Conservation (phyloP, 2,797 vertebrate species). For the Sebastes taczanowskii region DNA sequence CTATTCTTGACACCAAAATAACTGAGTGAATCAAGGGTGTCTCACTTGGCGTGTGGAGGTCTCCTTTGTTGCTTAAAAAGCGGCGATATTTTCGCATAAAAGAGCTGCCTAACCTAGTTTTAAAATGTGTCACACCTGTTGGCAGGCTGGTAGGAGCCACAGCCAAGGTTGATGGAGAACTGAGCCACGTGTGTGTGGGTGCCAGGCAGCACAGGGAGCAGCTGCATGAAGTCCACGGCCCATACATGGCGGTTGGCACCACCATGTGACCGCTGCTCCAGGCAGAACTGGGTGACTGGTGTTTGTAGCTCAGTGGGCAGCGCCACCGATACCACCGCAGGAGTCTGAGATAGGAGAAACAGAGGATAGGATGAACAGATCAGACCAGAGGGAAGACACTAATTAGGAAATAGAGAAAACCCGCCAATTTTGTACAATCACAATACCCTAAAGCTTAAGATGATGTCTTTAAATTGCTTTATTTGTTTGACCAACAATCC, state of each 20-base stretch:
- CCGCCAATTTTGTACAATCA: background rate
- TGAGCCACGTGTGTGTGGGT: slow-evolving; percentile 94
- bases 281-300: slow-evolving; percentile 92
- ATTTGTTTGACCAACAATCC: background rate
- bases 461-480: background rate
- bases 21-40: background rate
- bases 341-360: slow-evolving; percentile 74
- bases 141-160: slow-evolving; percentile 95
- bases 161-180: slow-evolving; percentile 98
- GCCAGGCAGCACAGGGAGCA: slow-evolving; percentile 91
- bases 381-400: background rate
- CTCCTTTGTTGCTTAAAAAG: slow-evolving; percentile 5
- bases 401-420: background rate
- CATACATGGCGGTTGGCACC: slow-evolving; percentile 89
- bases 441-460: background rate
- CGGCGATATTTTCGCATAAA: no score
- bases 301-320: slow-evolving; percentile 93
- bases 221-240: slow-evolving; percentile 95
- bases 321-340: slow-evolving; percentile 91
- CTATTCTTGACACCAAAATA: background rate
- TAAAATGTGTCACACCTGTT: slow-evolving; percentile 88
- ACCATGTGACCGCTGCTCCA: slow-evolving; percentile 92
- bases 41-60: background rate
- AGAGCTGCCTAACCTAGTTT: no score
- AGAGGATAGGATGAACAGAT: background rate